These are phyloP conservation scores for Sylvietta virens DNA, from an alignment of 2,113 vertebrate species.

Conservation along the genomic window DNA sequence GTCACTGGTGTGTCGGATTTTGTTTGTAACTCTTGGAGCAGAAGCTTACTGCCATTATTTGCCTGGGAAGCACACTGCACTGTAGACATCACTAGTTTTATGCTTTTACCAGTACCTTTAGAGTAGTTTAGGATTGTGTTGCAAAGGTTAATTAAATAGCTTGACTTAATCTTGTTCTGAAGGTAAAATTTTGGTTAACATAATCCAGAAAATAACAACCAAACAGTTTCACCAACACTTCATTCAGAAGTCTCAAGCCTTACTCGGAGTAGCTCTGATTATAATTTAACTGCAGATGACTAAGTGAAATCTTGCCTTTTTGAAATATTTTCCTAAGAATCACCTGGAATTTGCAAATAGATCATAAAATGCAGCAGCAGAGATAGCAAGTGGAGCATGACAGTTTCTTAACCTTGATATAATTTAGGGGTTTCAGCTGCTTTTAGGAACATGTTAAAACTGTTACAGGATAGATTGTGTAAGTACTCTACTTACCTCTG, in stretches of 20 bases:
- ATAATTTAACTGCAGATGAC: background rate
- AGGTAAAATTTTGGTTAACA: background rate
- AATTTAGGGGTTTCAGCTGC: background rate
- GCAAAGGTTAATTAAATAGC: background rate
- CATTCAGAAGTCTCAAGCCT: background rate
- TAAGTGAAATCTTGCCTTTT: background rate
- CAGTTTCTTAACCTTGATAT: background rate
- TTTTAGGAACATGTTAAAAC: background rate
- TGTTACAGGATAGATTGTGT: background rate
- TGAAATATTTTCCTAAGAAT: background rate
- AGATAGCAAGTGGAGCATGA: background rate
- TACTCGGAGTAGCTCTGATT: background rate
- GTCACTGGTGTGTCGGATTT: background rate
- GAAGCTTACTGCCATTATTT: background rate
- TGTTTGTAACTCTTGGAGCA: background rate
- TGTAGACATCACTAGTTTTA: background rate
- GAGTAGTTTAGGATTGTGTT: background rate
- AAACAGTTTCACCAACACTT: background rate
- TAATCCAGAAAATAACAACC: background rate
- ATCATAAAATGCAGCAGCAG: background rate
- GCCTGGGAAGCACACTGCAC: background rate
- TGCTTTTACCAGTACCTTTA: background rate
- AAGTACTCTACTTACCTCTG: background rate
- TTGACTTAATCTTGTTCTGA: background rate
- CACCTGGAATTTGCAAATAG: background rate